Percentiles rank a stretch among this genome's conserved stretches.
Conservation (phyloP, 1,140 invertebrate species). For the Lasioglossum baleicum region DNA sequence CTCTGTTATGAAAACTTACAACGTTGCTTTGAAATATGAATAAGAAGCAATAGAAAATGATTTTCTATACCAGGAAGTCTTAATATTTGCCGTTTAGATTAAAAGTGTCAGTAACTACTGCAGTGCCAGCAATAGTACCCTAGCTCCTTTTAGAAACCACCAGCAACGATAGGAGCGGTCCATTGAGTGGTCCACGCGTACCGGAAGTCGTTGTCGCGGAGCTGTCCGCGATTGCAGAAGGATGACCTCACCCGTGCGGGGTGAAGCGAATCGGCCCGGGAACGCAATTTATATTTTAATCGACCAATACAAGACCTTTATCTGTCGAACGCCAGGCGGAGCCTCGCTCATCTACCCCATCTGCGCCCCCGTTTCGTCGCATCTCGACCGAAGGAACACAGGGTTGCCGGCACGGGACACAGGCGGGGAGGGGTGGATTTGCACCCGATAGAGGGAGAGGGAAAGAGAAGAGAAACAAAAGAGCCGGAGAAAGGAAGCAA, state of each 20-base stretch:
- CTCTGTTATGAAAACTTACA: no score
- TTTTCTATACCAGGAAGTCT: no score
- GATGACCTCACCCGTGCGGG: constrained; percentile 13
- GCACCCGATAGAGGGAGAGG: no score
- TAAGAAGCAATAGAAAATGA: no score
- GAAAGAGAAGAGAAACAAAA: no score
- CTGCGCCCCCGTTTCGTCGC: not conserved
- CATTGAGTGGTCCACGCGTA: not conserved
- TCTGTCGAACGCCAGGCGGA: constrained; percentile 43
- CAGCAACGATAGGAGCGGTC: no score
- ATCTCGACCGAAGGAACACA: constrained; percentile 2
- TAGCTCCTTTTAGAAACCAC: no score
- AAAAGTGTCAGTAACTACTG: no score
- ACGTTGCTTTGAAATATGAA: no score
- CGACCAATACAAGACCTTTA: constrained; percentile 33
- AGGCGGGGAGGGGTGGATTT: not conserved
- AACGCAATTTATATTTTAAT: constrained; percentile 50
- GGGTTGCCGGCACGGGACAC: not conserved
- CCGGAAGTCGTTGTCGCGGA: not conserved
- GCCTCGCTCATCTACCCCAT: constrained; percentile 22
- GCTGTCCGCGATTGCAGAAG: not conserved
- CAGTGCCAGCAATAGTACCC: no score
- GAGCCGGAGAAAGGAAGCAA: not conserved
- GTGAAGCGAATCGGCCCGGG: not conserved
- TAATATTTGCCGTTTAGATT: no score